Evolutionary conservation across 2,888 invertebrate genomes (phyloP), one percentile per base, ranked within the genome.

Genomic region (Callimorpha dominula): DNA sequence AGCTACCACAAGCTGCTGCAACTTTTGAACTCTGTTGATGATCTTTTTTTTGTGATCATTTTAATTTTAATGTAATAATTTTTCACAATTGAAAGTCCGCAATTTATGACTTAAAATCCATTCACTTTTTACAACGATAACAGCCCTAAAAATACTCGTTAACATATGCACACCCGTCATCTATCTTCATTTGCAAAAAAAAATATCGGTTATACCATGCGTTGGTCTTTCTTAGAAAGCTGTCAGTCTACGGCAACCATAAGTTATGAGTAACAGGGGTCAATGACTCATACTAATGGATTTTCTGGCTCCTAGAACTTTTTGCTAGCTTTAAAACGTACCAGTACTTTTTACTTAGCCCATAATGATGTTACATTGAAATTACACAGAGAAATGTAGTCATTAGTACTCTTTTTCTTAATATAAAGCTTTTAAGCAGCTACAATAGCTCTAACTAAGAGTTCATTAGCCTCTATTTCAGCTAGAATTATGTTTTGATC

Each of bases 241-340:
- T 76, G 77, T 71, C 76, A 72, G 62, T 63, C 40, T 68, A 74
- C 72, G 69, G 71, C 54, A 68, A 65, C 73, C 76, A 78, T 76
- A 68, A 70, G 63, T 79, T 74, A 79, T 84, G 81, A 81, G 78
- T 83, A 81, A 83, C 80, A 57, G 85, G 81, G 86, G 79, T 86
- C 87, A 79, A 78, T 72, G 85, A 78, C 83, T 79, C 73, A 65
- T 71, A 71, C 84, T 86, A 87, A 82, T 86, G 79, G 85, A 86
- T 83, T 85, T 85, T 85, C 83, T 81, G 79, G 78, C 78, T 79
- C 73, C 79, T 76, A 73, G 46, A 66, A 68, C 72, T 76, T 83
- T 85, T 87, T 87, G 85, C 79, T 75, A 72, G 71, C 70, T 68
- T 73, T 71, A 69, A 73, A 78, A 80, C 71, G 69, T 77, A 77